Conservation (phyloP, 1,140 invertebrate genomes). For the Trachymyrmex septentrionalis region DNA sequence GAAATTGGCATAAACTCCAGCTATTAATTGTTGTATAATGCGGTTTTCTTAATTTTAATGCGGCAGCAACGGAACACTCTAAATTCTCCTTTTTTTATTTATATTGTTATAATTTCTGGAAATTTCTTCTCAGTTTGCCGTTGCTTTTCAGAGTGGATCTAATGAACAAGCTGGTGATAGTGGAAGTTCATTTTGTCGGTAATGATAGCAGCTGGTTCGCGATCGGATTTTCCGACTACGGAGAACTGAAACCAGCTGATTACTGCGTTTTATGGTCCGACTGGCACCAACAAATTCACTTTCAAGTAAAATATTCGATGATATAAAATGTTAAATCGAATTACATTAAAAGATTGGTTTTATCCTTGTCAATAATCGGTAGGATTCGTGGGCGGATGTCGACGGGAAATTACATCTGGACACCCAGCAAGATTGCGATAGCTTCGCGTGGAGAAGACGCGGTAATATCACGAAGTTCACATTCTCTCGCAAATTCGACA, state of each 20-base stretch:
- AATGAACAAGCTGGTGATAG: constrained; percentile 81
- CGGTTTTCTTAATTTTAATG: neutral
- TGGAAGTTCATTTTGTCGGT: constrained; percentile 87
- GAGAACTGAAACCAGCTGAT: constrained; percentile 92
- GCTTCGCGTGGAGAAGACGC: constrained; percentile 88
- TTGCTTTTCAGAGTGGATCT: constrained; percentile 83
- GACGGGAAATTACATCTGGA: constrained; percentile 91
- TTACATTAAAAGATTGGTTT: neutral
- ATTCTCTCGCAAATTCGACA: constrained; percentile 95
- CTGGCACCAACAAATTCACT: constrained; percentile 88
- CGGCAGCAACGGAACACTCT: neutral
- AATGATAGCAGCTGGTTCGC: constrained; percentile 91
- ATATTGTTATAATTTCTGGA: neutral
- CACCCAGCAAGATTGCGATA: constrained; percentile 92
- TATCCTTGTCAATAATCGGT: constrained; percentile 35
- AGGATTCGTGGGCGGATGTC: constrained; percentile 93
- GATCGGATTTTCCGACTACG: constrained; percentile 97
- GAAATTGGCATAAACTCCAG: neutral
- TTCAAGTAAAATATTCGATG: constrained; percentile 88
- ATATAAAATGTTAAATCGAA: neutral
- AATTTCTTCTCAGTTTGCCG: neutral
- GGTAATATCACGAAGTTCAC: constrained; percentile 89
- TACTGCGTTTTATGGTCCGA: constrained; percentile 94
- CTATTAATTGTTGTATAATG: neutral
- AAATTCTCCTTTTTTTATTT: neutral